Conservation (phyloP, 2,113 vertebrate genomes). For the Chascanopsetta lugubris region DNA sequence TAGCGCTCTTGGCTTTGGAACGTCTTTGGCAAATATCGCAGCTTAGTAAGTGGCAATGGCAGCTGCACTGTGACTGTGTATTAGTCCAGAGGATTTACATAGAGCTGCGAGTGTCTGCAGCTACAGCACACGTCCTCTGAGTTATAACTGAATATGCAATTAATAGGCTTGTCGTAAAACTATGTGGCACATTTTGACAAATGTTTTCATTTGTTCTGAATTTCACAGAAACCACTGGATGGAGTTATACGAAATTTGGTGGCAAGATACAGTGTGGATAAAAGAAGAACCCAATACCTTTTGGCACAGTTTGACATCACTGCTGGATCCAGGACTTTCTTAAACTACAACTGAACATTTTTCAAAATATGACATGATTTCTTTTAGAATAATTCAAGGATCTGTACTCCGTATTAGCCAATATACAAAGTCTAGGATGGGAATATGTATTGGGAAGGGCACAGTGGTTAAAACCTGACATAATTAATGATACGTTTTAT, state of each 20-base stretch:
- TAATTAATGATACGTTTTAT: no score
- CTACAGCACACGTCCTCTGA: constrained; percentile 10
- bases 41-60: constrained; percentile 65
- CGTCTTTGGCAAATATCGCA: constrained; percentile 61
- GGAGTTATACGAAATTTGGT: background rate
- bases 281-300: no score
- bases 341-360: no score
- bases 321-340: no score
- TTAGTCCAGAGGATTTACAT: constrained; percentile 31
- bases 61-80: constrained; percentile 52
- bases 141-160: background rate
- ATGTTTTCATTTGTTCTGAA: background rate
- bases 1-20: constrained; percentile 50
- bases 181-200: background rate
- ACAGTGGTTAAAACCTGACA: no score
- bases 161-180: background rate
- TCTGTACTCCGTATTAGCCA: no score
- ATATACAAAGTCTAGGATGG: no score
- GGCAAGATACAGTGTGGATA: no score
- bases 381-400: no score
- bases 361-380: no score
- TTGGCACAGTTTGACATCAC: no score
- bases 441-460: no score
- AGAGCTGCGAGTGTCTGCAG: constrained; percentile 29
- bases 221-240: background rate